These are phyloP conservation scores for Indri indri DNA, from an alignment of 2,113 vertebrate genomes.

Conservation along the genomic window DNA sequence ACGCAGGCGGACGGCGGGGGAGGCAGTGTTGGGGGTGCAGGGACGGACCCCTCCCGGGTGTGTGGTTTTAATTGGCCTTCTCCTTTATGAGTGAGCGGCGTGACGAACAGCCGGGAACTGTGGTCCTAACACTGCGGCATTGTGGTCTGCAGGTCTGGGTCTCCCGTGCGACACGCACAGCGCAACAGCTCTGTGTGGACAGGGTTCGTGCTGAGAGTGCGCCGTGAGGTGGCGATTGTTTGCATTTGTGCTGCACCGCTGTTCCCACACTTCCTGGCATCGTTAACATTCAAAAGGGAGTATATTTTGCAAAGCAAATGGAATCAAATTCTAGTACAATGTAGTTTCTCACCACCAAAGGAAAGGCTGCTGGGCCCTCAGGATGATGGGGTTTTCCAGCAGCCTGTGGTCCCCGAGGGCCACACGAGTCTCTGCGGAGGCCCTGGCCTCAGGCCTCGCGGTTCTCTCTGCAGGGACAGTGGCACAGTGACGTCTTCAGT, in stretches of 20 bases:
- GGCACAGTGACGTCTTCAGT: constrained; percentile 81
- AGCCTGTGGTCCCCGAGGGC: constrained; percentile 25
- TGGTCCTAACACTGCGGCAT: not conserved
- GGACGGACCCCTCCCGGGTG: rapidly evolving
- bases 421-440: not conserved
- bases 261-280: constrained; percentile 21
- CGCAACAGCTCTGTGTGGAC: not conserved
- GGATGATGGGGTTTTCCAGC: constrained; percentile 61
- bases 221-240: not conserved
- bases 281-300: constrained; percentile 23
- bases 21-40: rapidly evolving
- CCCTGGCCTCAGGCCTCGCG: constrained; percentile 68
- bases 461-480: constrained; percentile 83
- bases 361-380: constrained; percentile 68
- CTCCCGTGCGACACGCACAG: not conserved
- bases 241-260: not conserved
- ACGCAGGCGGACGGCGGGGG: not conserved
- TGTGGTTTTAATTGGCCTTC: not conserved
- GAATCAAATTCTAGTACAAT: constrained; percentile 44
- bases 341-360: constrained; percentile 60
- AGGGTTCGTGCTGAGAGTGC: not conserved
- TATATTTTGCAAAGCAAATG: constrained; percentile 50
- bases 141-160: not conserved
- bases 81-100: not conserved
- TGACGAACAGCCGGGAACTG: not conserved